A percentile compares a stretch with the other conserved stretches of the same genome.
Conservation (phyloP, 1,140 invertebrate genomes). For the Pectinophora gossypiella region DNA sequence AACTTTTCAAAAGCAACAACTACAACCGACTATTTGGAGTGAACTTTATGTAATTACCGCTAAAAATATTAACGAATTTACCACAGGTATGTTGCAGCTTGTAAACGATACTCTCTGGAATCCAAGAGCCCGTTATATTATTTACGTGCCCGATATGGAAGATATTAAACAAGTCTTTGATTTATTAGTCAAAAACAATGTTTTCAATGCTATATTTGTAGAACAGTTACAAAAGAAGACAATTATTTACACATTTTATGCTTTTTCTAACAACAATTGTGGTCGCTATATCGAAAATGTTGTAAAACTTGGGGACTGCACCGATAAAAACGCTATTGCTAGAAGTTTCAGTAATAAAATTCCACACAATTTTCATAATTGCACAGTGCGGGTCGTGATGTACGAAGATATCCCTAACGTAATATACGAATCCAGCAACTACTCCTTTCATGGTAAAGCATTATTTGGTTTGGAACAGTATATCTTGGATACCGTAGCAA, state of each 20-base stretch:
- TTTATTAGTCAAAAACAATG: not conserved
- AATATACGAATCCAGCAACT: slow-evolving; percentile 21
- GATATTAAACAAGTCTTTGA: not conserved
- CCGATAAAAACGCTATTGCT: not conserved
- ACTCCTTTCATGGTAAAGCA: slow-evolving; percentile 16
- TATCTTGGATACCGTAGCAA: slow-evolving; percentile 26
- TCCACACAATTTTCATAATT: no score
- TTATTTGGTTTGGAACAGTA: slow-evolving; percentile 35
- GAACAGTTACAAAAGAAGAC: not conserved
- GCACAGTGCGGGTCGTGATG: slow-evolving; percentile 25
- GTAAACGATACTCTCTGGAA: not conserved
- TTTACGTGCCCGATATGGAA: not conserved
- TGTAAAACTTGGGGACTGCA: not conserved
- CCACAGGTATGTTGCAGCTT: not conserved
- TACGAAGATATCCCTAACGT: slow-evolving; percentile 29
- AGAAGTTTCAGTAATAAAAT: slow-evolving; percentile 17
- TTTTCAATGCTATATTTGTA: not conserved
- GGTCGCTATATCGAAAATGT: not conserved
- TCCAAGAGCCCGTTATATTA: not conserved
- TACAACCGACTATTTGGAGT: not conserved
- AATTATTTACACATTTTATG: not conserved
- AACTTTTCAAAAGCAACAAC: not conserved
- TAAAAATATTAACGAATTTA: not conserved
- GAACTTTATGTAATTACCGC: not conserved
- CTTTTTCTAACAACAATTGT: not conserved